Base-by-base conservation (phyloP, 1,140 invertebrate genomes). In the Carposina sasakii region DNA sequence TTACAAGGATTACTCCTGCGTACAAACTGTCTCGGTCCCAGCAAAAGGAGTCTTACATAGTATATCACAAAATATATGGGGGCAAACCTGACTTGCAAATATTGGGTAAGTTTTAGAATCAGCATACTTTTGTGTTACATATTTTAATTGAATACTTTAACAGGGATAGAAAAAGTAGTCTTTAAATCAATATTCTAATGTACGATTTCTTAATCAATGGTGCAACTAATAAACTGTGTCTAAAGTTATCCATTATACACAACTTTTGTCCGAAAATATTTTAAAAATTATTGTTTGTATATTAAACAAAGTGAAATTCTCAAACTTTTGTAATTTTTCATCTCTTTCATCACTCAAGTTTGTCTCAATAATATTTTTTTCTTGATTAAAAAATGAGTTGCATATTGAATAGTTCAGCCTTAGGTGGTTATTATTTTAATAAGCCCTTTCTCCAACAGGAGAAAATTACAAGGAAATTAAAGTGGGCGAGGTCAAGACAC, bases 61-160 rank as follows among this genome's bases (percentile, higher is more conserved):
- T 83, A 19, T 76, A 60, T 13, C 74, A 83, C 47, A 77, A 72
- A 64, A 79, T 83, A 19, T 83, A 77, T 64, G 69, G 75, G 2
- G 79, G 79, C 1, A 63, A 71, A 46, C 76, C 76, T 28, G 68
- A 79, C 43, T 51, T 70, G 6, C 65, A 76, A 44, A 37, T 72
- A 17, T 64, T 83, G 56, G 76, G 79, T 81, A 30, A 55, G 60
- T 50, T 41, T 17, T 37, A 22, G 5, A 41, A 19, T 24, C 8
- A 52, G 19, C 16, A 13, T 2, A 24, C 21, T 26, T 37, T 26
- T 26, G 5, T 12, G 12, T 12, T 6, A 6, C 24, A 26, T 26
- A 6, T 26, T 12, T 26, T 26, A 5, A 26, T 26, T 26, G 24
- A 26, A 26, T 6, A 5, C 24, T 26, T 26, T 26, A 6, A 26